Evolutionary conservation across 2,113 vertebrate genomes (phyloP).

Genomic region (Puffinus mauretanicus): DNA sequence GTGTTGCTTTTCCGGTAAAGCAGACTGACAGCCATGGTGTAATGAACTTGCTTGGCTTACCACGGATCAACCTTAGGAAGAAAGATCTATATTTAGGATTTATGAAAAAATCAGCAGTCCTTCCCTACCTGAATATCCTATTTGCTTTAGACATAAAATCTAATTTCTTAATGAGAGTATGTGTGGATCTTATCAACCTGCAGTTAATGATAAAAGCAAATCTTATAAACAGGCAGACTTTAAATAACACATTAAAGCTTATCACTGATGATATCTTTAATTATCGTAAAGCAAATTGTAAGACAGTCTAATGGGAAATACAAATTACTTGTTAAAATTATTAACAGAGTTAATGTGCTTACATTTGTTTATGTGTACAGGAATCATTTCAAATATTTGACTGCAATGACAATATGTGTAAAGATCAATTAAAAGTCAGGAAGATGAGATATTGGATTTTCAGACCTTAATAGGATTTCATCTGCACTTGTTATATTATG

Average conservation of each 20-base stretch:
- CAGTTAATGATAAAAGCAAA: slow-evolving; percentile 75
- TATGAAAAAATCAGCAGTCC: background rate
- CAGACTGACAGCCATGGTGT: background rate
- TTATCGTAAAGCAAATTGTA: slow-evolving; percentile 75
- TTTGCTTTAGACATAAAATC: slow-evolving; percentile 46
- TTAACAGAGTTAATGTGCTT: slow-evolving; percentile 82
- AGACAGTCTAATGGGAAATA: slow-evolving; percentile 80
- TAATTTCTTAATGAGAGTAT: slow-evolving; percentile 62
- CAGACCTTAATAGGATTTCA: slow-evolving; percentile 82
- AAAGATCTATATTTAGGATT: background rate
- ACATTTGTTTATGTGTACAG: slow-evolving; percentile 81
- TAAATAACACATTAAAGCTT: slow-evolving; percentile 74
- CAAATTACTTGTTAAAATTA: slow-evolving; percentile 83
- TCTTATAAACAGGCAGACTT: slow-evolving; percentile 71
- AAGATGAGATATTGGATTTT: slow-evolving; percentile 84
- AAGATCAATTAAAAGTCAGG: slow-evolving; percentile 86
- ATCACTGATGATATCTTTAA: slow-evolving; percentile 79
- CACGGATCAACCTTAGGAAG: background rate
- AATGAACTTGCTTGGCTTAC: background rate
- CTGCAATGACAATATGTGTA: slow-evolving; percentile 81
- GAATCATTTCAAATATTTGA: slow-evolving; percentile 79
- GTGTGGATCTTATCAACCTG: slow-evolving; percentile 56
- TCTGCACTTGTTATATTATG: slow-evolving; percentile 79
- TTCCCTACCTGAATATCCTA: background rate
- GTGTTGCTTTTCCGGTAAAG: background rate